Percentiles rank a stretch among this genome's conserved stretches.
phyloP scores from a whole-genome alignment of 2,888 invertebrate genomes.

The Periphyllus acericola region DNA sequence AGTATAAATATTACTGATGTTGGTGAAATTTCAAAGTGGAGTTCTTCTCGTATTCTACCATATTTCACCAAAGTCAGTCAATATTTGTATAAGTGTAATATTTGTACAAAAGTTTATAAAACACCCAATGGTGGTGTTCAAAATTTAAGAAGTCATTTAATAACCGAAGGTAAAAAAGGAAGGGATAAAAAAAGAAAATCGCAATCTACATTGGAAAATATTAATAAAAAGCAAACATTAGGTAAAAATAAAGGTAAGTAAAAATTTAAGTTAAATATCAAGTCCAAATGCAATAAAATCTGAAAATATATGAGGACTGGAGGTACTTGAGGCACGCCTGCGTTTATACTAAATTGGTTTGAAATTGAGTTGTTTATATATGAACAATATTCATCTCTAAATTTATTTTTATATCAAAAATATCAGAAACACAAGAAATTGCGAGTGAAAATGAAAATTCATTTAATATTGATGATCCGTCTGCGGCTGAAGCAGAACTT shows the following conservation, averaged over 20 bases:
- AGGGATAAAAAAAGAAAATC: conserved; percentile 6
- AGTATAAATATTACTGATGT: neutral
- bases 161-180: conserved; percentile 6
- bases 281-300: conserved; percentile 16
- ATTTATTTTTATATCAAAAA: neutral
- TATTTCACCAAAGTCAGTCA: conserved; percentile 1
- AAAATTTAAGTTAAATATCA: conserved; percentile 3
- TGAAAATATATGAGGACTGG: too few relatives aligned
- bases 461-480: too few relatives aligned
- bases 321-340: too few relatives aligned
- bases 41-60: conserved; percentile 16
- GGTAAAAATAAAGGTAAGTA: conserved; percentile 15
- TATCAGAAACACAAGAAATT: conserved; percentile 17
- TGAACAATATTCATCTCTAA: too few relatives aligned
- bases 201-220: neutral
- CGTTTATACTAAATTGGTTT: too few relatives aligned
- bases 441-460: conserved; percentile 3
- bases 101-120: conserved; percentile 18
- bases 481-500: too few relatives aligned
- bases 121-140: conserved; percentile 17
- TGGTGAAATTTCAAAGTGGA: conserved; percentile 1
- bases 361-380: neutral
- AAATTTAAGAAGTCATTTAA: conserved; percentile 10
- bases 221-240: conserved; percentile 16
- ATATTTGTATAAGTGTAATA: conserved; percentile 1